These are phyloP conservation scores for Frankliniella intonsa DNA, from an alignment of 2,888 invertebrate species.

Conservation along the genomic window DNA sequence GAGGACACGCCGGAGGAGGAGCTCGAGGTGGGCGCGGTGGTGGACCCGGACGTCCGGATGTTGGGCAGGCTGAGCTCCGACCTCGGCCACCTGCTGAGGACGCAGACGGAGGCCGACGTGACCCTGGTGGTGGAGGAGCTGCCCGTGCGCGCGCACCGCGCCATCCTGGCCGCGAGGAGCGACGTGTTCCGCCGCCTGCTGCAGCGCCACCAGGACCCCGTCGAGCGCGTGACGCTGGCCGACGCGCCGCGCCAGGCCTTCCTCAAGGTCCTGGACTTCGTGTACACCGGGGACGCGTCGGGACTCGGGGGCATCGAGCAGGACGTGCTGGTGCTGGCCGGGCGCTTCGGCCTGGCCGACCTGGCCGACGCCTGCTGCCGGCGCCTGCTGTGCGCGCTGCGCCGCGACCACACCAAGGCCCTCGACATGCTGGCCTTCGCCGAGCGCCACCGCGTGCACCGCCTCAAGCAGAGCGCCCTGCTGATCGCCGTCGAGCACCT, in stretches of 20 bases:
- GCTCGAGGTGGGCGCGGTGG: not conserved
- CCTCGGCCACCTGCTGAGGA: not conserved
- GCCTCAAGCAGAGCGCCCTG: not conserved
- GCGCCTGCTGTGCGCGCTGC: not conserved
- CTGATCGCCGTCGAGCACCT: not conserved
- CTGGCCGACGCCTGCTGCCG: not conserved
- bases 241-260: slow-evolving; percentile 15
- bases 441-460: not conserved
- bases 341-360: slow-evolving; percentile 16
- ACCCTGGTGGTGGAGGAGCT: not conserved
- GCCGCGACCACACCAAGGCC: not conserved
- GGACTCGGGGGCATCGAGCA: not conserved
- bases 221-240: not conserved
- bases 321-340: slow-evolving; percentile 11
- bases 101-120: not conserved
- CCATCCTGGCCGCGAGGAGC: slow-evolving; percentile 15
- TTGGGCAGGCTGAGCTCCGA: not conserved
- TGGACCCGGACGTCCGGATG: not conserved
- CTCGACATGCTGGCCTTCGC: slow-evolving; percentile 12
- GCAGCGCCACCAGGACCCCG: not conserved
- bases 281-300: slow-evolving; percentile 13
- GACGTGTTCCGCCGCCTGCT: not conserved
- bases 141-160: not conserved
- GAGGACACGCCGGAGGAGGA: not conserved
- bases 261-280: slow-evolving; percentile 3